Conservation (phyloP, 2,797 vertebrate genomes). For the Hyperoplus lanceolatus region DNA sequence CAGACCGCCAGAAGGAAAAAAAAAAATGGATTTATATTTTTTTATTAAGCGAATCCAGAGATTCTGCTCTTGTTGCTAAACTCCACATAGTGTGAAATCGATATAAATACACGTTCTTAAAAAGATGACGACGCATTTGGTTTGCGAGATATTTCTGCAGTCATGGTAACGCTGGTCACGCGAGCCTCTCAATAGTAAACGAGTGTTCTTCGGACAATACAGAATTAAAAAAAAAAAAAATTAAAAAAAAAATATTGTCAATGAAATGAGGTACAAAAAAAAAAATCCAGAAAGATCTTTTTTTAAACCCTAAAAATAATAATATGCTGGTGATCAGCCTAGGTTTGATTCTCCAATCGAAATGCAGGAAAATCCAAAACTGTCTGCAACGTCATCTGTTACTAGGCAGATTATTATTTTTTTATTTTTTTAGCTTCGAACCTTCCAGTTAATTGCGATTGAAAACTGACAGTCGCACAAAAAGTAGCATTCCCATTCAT, state of each 20-base stretch:
- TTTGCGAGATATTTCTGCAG: conserved; percentile 52
- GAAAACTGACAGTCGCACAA: conserved; percentile 22
- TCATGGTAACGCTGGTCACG: conserved; percentile 28
- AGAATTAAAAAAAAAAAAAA: neutral
- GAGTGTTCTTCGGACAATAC: conserved; percentile 35
- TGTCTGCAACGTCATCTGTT: conserved; percentile 10
- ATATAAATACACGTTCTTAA: conserved; percentile 85
- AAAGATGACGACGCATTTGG: conserved; percentile 70
- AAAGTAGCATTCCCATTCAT: conserved; percentile 40
- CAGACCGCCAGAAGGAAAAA: conserved; percentile 48
- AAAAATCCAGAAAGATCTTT: conserved; percentile 37
- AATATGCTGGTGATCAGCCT: conserved; percentile 51
- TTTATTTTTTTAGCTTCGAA: too few species aligned
- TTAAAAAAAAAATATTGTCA: neutral
- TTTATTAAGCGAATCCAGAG: conserved; percentile 85
- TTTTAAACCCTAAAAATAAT: conserved; percentile 17
- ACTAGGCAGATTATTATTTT: conserved; percentile 4
- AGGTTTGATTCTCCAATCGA: conserved; percentile 35
- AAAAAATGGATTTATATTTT: conserved; percentile 67
- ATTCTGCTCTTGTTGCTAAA: conserved; percentile 81
- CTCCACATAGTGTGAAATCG: conserved; percentile 85
- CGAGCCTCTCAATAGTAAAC: conserved; percentile 24
- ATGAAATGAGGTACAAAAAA: neutral
- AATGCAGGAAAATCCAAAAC: conserved; percentile 8
- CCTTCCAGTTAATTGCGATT: conserved; percentile 15